Evolutionary conservation across 2,113 vertebrate genomes (phyloP).

Genomic region (Bufo bufo): DNA sequence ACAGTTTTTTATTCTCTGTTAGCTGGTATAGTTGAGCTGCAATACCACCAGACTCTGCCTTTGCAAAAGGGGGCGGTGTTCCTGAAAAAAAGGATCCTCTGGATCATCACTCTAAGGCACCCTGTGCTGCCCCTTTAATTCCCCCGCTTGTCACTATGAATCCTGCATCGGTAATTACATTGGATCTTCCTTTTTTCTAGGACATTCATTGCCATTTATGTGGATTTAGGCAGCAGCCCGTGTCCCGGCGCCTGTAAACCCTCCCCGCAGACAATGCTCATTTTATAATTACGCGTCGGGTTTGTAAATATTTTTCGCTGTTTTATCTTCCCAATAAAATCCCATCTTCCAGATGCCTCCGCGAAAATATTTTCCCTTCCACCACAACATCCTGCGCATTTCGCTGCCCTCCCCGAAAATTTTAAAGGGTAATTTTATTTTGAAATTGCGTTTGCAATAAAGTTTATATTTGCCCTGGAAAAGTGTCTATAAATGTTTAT

Average conservation of each 20-base stretch:
- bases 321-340: slow-evolving; percentile 45
- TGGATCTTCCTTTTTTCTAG: background rate
- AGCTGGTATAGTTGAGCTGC: no score
- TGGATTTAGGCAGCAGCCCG: background rate
- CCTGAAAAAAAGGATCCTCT: no score
- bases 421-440: background rate
- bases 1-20: no score
- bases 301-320: slow-evolving; percentile 42
- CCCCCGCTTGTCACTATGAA: background rate
- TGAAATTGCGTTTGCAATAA: background rate
- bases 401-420: background rate
- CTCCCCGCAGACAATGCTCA: slow-evolving; percentile 5
- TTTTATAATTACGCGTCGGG: slow-evolving; percentile 41
- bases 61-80: no score
- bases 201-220: slow-evolving; percentile 48
- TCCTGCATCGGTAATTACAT: slow-evolving; percentile 2
- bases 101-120: no score
- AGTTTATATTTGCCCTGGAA: slow-evolving; percentile 19
- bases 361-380: background rate
- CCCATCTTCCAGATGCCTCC: background rate
- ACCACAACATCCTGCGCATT: background rate
- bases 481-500: slow-evolving; percentile 19
- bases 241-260: background rate
- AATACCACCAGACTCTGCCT: no score
- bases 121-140: background rate